Percentiles rank a stretch among this genome's conserved stretches.
These are phyloP conservation scores for Agonum fuliginosum DNA, from an alignment of 2,888 invertebrate genomes.

Conservation along the genomic window DNA sequence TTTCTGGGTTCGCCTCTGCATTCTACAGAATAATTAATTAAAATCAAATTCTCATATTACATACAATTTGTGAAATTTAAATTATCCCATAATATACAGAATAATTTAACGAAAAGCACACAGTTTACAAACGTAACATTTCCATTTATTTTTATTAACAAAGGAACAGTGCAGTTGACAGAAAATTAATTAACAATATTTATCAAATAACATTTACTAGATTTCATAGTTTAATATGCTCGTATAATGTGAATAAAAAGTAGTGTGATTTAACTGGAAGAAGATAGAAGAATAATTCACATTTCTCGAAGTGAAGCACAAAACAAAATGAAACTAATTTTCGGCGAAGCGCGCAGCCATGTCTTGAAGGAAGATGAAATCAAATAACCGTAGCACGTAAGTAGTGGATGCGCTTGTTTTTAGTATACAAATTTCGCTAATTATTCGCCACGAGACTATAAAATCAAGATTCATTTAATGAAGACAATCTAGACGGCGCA, in stretches of 20 bases:
- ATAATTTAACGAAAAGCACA: too few species aligned
- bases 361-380: conserved; percentile 9
- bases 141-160: too few species aligned
- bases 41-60: too few species aligned
- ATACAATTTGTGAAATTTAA: too few species aligned
- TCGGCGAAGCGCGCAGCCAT: neutral
- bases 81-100: too few species aligned
- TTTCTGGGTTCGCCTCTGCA: too few species aligned
- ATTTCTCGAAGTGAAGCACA: neutral
- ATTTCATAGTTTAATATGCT: neutral
- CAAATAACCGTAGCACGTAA: conserved; percentile 12
- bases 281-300: neutral
- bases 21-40: too few species aligned
- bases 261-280: neutral
- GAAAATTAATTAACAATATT: conserved; percentile 2
- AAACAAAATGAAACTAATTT: conserved; percentile 32
- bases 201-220: neutral
- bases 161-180: neutral
- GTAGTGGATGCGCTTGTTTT: conserved; percentile 38
- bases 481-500: conserved; percentile 21
- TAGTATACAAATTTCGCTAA: conserved; percentile 48
- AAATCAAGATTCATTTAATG: conserved; percentile 53
- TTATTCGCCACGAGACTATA: conserved; percentile 46
- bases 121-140: too few species aligned
- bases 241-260: too few species aligned